These are phyloP conservation scores for Drosophila mercatorum DNA, from an alignment of 2,888 invertebrate genomes.

Conservation along the genomic window DNA sequence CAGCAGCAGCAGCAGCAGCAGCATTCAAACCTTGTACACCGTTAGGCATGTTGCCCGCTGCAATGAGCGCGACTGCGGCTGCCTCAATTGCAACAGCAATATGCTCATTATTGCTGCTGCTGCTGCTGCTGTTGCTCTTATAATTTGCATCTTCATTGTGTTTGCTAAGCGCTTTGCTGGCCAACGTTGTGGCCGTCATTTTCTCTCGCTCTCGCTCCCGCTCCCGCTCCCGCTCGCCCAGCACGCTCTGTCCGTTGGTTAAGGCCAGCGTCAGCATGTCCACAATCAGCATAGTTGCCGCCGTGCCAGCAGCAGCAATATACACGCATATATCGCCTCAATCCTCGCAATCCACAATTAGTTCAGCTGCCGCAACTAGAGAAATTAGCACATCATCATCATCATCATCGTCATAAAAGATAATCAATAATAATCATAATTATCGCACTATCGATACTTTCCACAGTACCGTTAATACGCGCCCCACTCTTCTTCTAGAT, in stretches of 20 bases:
- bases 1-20: constrained; percentile 11
- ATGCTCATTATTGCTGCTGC: constrained; percentile 11
- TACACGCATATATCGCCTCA: constrained; percentile 4
- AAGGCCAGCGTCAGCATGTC: constrained; percentile 72
- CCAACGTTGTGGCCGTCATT: constrained; percentile 52
- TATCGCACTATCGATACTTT: constrained; percentile 7
- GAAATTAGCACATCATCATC: constrained; percentile 26
- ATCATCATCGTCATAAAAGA: constrained; percentile 10
- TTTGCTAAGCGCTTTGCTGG: constrained; percentile 44
- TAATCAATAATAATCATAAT: constrained; percentile 14
- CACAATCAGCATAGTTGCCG: constrained; percentile 68
- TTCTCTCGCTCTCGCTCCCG: constrained; percentile 29
- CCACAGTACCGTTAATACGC: constrained; percentile 9
- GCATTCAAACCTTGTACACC: constrained; percentile 44
- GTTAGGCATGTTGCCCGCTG: constrained; percentile 50
- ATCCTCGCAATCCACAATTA: constrained; percentile 37
- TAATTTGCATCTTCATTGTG: constrained; percentile 55
- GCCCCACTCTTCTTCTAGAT: constrained; percentile 22
- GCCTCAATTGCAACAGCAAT: constrained; percentile 35
- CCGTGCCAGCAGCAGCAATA: constrained; percentile 15
- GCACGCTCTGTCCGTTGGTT: constrained; percentile 54
- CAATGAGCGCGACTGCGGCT: constrained; percentile 27
- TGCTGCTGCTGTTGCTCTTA: constrained; percentile 34
- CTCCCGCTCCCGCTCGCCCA: constrained; percentile 40
- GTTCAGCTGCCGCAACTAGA: constrained; percentile 15